Conservation (phyloP, 2,113 vertebrate species). For the Synodontis membranacea region DNA sequence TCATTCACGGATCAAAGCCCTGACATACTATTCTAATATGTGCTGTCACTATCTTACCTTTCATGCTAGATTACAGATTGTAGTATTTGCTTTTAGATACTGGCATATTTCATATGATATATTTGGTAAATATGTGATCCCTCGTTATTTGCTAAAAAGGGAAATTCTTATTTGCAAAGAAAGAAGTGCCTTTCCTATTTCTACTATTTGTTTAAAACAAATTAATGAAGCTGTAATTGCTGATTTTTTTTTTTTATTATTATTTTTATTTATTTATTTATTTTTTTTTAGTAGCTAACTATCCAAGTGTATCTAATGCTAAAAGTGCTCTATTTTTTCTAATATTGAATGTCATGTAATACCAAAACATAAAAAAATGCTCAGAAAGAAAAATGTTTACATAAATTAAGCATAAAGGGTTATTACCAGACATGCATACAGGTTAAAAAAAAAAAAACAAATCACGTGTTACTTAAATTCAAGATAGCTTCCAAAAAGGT, state of each 20-base stretch:
- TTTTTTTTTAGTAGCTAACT: background rate
- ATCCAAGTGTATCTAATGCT: background rate
- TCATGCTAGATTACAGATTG: slow-evolving; percentile 19
- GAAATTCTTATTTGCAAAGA: background rate
- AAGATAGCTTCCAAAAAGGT: background rate
- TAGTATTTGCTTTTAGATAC: background rate
- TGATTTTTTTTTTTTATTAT: background rate
- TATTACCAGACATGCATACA: background rate
- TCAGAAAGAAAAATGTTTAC: background rate
- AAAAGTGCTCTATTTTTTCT: background rate
- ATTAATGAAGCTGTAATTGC: background rate
- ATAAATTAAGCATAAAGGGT: background rate
- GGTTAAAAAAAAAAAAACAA: background rate
- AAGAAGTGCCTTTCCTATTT: background rate
- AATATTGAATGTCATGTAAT: background rate
- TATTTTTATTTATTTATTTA: background rate
- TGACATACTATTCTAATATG: slow-evolving; percentile 29
- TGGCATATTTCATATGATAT: background rate
- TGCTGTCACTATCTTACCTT: slow-evolving; percentile 9
- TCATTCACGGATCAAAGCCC: slow-evolving; percentile 45
- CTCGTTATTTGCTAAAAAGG: background rate
- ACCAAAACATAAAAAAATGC: background rate
- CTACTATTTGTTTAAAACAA: background rate
- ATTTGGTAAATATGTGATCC: too few relatives aligned
- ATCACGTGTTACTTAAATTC: background rate